Conservation (phyloP, 2,888 invertebrate species). For the Orgyia antiqua region DNA sequence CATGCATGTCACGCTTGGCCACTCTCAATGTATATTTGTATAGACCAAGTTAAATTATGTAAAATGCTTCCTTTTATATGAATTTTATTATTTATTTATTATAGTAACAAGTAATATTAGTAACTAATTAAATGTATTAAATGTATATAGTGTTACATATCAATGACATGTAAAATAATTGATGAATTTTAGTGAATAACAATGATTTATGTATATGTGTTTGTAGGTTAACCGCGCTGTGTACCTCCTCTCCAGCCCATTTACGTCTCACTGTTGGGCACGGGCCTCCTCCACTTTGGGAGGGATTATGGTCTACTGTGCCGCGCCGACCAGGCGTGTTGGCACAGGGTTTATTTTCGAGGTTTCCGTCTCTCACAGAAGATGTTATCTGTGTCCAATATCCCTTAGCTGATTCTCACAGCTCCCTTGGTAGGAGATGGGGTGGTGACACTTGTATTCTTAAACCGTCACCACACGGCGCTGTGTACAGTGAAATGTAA, state of each 20-base stretch:
- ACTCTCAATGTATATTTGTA: constrained; percentile 35
- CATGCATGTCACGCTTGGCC: constrained; percentile 11
- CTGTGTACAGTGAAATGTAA: constrained; percentile 23
- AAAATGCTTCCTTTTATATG: constrained; percentile 33
- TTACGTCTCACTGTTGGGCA: no score
- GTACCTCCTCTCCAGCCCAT: no score
- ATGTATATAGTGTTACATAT: constrained; percentile 64
- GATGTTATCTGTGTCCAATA: no score
- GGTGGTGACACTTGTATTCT: no score
- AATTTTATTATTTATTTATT: constrained; percentile 42
- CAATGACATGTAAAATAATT: constrained; percentile 43
- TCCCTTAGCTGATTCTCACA: no score
- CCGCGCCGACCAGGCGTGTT: no score
- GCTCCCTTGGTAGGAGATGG: no score
- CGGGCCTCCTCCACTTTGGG: no score
- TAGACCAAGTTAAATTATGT: constrained; percentile 28
- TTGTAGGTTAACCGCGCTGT: constrained; percentile 15
- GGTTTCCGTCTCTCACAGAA: no score
- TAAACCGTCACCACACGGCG: constrained; percentile 9
- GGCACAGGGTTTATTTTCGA: no score
- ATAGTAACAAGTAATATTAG: constrained; percentile 18
- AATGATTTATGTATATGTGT: constrained; percentile 34
- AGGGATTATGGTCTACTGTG: no score
- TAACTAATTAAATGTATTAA: constrained; percentile 28
- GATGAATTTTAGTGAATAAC: constrained; percentile 20